Evolutionary conservation across 2,113 vertebrate species (phyloP).

Genomic region (Myotis yumanensis): DNA sequence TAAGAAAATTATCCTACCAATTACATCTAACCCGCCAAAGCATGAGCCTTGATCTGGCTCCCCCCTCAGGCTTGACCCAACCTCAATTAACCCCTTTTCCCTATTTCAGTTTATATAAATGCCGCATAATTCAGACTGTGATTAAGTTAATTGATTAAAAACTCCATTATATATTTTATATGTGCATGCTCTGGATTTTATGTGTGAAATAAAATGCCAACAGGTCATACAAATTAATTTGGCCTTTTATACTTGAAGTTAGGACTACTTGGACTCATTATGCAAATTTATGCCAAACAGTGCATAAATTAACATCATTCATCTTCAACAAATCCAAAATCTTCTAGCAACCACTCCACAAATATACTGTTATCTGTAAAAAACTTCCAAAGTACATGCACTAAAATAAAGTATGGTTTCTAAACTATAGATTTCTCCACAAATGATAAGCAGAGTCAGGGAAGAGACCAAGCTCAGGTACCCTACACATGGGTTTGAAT

Average conservation of each 20-base stretch:
- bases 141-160: conserved; percentile 29
- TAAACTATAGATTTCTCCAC: neutral
- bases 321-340: conserved; percentile 33
- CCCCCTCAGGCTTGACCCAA: neutral
- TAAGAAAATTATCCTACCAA: conserved; percentile 4
- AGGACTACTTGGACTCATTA: conserved; percentile 45
- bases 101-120: conserved; percentile 32
- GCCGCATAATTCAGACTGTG: neutral
- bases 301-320: conserved; percentile 55
- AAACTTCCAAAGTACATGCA: neutral
- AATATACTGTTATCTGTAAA: neutral
- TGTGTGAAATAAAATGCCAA: conserved; percentile 66
- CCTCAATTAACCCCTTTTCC: conserved; percentile 12
- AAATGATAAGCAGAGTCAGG: neutral
- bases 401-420: conserved; percentile 13
- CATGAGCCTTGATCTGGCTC: neutral
- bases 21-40: neutral
- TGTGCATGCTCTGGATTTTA: neutral
- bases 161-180: conserved; percentile 26
- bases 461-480: neutral
- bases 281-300: conserved; percentile 57
- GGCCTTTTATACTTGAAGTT: conserved; percentile 45
- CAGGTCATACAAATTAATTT: conserved; percentile 63
- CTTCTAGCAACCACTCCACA: conserved; percentile 3
- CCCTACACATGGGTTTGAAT: neutral